These are phyloP conservation scores for Apteryx mantelli DNA, from an alignment of 2,113 vertebrate genomes.

Conservation along the genomic window DNA sequence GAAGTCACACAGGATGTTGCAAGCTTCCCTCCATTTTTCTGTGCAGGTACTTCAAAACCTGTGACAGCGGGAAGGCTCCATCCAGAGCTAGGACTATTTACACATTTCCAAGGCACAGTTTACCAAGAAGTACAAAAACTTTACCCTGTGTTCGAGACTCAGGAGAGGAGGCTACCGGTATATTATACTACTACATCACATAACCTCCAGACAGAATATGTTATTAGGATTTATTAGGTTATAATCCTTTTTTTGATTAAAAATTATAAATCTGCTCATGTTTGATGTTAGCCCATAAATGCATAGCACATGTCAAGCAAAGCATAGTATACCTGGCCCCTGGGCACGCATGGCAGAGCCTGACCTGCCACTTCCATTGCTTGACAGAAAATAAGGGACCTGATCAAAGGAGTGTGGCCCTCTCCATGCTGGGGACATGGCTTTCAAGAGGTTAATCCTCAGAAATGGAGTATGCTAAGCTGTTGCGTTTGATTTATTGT, in stretches of 20 bases:
- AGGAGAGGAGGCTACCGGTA: not conserved
- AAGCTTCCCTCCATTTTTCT: not conserved
- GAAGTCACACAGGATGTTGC: not conserved
- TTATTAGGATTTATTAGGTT: slow-evolving; percentile 64
- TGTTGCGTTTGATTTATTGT: slow-evolving; percentile 68
- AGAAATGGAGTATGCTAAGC: slow-evolving; percentile 45
- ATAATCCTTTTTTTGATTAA: slow-evolving; percentile 73
- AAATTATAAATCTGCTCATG: slow-evolving; percentile 66
- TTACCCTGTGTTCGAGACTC: not conserved
- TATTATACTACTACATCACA: not conserved
- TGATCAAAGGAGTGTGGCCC: slow-evolving; percentile 40
- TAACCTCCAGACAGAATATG: slow-evolving; percentile 41
- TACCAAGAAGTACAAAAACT: not conserved
- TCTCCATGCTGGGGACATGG: not conserved
- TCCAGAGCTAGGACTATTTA: not conserved
- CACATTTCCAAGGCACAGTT: not conserved
- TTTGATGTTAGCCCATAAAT: slow-evolving; percentile 68
- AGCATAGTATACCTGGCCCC: not conserved
- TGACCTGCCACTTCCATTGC: slow-evolving; percentile 16
- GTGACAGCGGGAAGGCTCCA: not conserved
- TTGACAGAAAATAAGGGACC: slow-evolving; percentile 24
- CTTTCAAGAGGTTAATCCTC: slow-evolving; percentile 66
- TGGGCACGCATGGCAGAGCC: not conserved
- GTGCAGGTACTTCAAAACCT: not conserved
- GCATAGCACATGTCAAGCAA: slow-evolving; percentile 55